Evolutionary conservation across 2,888 invertebrate species (phyloP).

Genomic region (Tribolium freemani): DNA sequence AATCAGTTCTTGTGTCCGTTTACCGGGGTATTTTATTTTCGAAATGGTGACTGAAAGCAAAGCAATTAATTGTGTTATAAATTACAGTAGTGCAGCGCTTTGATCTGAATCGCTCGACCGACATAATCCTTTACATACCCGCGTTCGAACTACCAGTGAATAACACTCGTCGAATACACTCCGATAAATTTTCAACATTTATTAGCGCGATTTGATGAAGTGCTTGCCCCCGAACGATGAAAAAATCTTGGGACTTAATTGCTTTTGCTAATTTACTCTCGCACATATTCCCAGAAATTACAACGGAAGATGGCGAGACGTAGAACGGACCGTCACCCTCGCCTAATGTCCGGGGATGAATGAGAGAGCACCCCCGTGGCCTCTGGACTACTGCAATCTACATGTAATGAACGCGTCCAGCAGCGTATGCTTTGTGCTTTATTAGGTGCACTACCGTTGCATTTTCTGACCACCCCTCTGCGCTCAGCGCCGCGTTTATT

Average conservation of each 20-base stretch:
- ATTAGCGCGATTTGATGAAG: conserved; percentile 29
- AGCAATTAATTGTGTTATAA: conserved; percentile 45
- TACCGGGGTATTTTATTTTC: conserved; percentile 33
- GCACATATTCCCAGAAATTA: conserved; percentile 15
- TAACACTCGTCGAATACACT: conserved; percentile 39
- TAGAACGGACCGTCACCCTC: conserved; percentile 21
- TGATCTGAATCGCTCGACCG: conserved; percentile 50
- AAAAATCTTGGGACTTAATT: conserved; percentile 25
- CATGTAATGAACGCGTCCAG: conserved; percentile 39
- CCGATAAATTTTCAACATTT: conserved; percentile 37
- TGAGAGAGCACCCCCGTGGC: conserved; percentile 25
- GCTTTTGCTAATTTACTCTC: conserved; percentile 23
- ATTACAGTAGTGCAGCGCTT: conserved; percentile 45
- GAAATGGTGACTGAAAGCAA: conserved; percentile 33
- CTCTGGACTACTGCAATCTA: conserved; percentile 35
- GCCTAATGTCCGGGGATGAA: conserved; percentile 37
- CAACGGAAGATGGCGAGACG: conserved; percentile 20
- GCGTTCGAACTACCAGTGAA: conserved; percentile 37
- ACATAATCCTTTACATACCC: conserved; percentile 49
- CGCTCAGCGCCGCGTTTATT: conserved; percentile 17
- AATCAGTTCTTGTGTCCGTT: conserved; percentile 19
- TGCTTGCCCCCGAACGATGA: not conserved
- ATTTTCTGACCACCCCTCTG: conserved; percentile 25
- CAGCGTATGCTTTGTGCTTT: conserved; percentile 35
- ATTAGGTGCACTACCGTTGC: conserved; percentile 40